Conservation (phyloP, 2,888 invertebrate species). For the Trissoscelio sp. region DNA sequence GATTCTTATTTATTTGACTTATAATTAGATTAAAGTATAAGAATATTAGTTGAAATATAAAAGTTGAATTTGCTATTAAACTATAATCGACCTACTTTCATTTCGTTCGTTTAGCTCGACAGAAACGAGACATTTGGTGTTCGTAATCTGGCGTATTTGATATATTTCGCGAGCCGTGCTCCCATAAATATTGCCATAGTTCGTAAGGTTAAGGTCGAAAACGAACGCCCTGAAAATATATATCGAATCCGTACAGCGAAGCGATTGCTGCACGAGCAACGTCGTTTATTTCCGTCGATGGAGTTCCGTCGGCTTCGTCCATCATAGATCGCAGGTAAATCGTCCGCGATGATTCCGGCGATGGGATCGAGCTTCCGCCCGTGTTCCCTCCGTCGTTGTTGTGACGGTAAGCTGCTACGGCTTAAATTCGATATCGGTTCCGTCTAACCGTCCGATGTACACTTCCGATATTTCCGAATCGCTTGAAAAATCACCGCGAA, state of each 20-base stretch:
- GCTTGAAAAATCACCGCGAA: constrained; percentile 65
- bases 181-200: constrained; percentile 54
- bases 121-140: constrained; percentile 33
- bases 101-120: too few species aligned
- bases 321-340: constrained; percentile 74
- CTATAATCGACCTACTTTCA: constrained; percentile 35
- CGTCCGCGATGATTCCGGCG: constrained; percentile 73
- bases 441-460: constrained; percentile 66
- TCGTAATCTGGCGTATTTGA: constrained; percentile 50
- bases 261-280: constrained; percentile 49
- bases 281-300: constrained; percentile 66
- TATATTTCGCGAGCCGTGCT: constrained; percentile 26
- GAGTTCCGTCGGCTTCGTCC: constrained; percentile 63
- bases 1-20: too few species aligned
- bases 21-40: too few species aligned
- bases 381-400: constrained; percentile 21
- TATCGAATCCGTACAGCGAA: constrained; percentile 36
- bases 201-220: constrained; percentile 65
- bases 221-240: constrained; percentile 48
- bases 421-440: constrained; percentile 68
- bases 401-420: constrained; percentile 59
- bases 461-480: constrained; percentile 64
- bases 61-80: constrained; percentile 12
- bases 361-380: constrained; percentile 58
- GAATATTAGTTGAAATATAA: too few species aligned